Conservation (phyloP, 92 coral and sea anemone genomes). For the Bergia sp. region DNA sequence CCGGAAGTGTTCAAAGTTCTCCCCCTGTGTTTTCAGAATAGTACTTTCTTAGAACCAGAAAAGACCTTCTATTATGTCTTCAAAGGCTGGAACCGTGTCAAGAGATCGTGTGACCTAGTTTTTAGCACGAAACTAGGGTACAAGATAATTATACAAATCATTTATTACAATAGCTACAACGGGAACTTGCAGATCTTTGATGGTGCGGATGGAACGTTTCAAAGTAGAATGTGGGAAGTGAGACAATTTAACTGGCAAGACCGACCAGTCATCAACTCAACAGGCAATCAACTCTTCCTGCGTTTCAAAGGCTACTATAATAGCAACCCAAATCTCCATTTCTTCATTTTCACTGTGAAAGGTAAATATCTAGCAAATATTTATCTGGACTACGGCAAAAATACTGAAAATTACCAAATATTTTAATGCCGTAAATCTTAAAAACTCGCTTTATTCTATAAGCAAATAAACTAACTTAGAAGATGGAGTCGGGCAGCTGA, state of each 20-base stretch:
- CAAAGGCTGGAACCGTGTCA: not conserved
- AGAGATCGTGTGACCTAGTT: conserved; percentile 41
- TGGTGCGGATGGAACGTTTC: conserved; percentile 34
- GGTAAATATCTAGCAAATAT: no score
- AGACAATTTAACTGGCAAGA: conserved; percentile 22
- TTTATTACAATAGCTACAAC: not conserved
- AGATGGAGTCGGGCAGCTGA: no score
- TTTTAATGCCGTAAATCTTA: no score
- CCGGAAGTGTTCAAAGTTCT: conserved; percentile 8
- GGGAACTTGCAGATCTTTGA: conserved; percentile 36
- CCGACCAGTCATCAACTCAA: conserved; percentile 50
- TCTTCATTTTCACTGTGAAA: no score
- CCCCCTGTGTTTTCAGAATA: conserved; percentile 49
- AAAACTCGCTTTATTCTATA: no score
- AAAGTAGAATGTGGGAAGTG: conserved; percentile 38
- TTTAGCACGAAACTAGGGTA: conserved; percentile 55
- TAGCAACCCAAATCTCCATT: no score
- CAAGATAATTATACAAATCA: conserved; percentile 52
- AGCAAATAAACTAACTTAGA: no score
- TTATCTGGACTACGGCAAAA: no score
- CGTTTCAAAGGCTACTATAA: no score
- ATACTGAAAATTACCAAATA: no score
- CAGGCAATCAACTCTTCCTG: no score
- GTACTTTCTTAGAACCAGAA: conserved; percentile 42
- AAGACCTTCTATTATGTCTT: conserved; percentile 17